Percentiles rank a stretch among this genome's conserved stretches.
These are phyloP conservation scores for Penelope pileata DNA, from an alignment of 2,113 vertebrate genomes.

Conservation along the genomic window DNA sequence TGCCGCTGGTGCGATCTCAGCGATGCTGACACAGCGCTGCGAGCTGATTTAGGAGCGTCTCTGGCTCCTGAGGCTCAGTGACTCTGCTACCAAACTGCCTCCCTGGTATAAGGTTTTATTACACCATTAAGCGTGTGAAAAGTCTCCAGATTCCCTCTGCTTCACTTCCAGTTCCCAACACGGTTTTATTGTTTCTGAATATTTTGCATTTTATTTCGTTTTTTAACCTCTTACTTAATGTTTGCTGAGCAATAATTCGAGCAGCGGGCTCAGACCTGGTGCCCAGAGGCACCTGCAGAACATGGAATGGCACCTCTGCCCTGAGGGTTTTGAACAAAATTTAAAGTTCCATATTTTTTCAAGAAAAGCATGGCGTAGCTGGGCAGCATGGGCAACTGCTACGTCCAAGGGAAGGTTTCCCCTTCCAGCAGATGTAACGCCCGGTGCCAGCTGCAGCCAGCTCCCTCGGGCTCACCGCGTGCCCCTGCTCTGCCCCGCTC, in stretches of 20 bases:
- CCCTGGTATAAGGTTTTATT: background rate
- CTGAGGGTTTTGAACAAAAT: background rate
- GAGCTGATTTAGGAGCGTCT: background rate
- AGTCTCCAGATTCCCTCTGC: background rate
- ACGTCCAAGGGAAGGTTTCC: background rate
- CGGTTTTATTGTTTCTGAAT: background rate
- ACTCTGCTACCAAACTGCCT: background rate
- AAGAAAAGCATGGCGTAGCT: background rate
- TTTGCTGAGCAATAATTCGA: background rate
- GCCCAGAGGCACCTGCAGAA: background rate
- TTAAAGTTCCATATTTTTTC: rapidly evolving
- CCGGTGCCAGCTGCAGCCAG: background rate
- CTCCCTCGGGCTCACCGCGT: background rate
- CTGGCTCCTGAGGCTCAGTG: background rate
- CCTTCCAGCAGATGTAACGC: background rate
- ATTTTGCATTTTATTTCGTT: background rate
- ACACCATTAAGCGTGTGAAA: rapidly evolving
- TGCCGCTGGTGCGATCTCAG: background rate
- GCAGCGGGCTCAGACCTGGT: background rate
- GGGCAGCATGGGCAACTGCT: rapidly evolving
- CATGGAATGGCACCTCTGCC: rapidly evolving
- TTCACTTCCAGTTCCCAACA: background rate
- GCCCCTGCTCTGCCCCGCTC: background rate
- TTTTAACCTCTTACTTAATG: background rate
- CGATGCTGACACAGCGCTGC: rapidly evolving